A percentile compares a stretch with the other conserved stretches of the same genome.
Evolutionary conservation across 1,140 invertebrate species (phyloP).

Genomic region (Solenopsis invicta): DNA sequence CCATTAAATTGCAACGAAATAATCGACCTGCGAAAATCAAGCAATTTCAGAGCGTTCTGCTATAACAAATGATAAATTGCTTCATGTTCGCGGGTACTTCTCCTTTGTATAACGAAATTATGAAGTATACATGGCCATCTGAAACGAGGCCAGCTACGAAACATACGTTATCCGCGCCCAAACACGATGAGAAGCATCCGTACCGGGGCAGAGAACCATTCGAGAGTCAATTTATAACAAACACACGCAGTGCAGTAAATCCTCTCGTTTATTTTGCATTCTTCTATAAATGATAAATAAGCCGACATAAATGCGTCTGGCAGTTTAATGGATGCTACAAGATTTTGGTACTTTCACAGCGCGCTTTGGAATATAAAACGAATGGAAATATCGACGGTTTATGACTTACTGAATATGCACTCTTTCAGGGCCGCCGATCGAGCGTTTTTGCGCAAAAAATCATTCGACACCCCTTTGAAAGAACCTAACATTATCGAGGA

Average conservation of each 20-base stretch:
- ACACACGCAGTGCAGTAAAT: slow-evolving; percentile 27
- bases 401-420: neutral
- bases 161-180: neutral
- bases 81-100: neutral
- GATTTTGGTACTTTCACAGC: slow-evolving; percentile 5
- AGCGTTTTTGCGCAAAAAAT: neutral
- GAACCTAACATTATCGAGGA: neutral
- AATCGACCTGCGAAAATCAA: slow-evolving; percentile 5
- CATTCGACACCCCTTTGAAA: neutral
- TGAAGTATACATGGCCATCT: slow-evolving; percentile 12
- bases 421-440: neutral
- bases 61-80: slow-evolving; percentile 26
- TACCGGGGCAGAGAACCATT: neutral
- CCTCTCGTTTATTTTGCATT: slow-evolving; percentile 14
- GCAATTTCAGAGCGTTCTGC: neutral
- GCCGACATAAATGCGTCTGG: neutral
- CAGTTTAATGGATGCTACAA: slow-evolving; percentile 1
- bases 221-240: slow-evolving; percentile 3
- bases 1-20: neutral
- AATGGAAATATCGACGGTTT: slow-evolving; percentile 7
- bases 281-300: slow-evolving; percentile 24
- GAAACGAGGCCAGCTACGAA: neutral
- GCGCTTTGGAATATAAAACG: neutral
- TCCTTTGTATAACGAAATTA: neutral
- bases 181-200: neutral